Evolutionary conservation across 2,797 vertebrate species (phyloP), one percentile per base, ranked within the genome.

Genomic region (Okamejei kenojei): DNA sequence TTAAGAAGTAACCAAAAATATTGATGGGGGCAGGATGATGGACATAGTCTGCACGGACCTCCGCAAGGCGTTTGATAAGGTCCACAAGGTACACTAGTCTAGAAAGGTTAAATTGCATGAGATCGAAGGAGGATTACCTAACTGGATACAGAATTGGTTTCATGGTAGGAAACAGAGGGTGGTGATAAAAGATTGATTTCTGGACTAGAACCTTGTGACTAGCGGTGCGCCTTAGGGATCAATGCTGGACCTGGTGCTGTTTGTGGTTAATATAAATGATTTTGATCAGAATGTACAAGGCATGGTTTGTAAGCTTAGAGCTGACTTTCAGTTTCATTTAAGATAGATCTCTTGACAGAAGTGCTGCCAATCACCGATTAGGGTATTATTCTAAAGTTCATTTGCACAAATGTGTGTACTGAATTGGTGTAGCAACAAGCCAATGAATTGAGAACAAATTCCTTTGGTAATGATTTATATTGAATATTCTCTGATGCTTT

Each of bases 391-490:
- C 38, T 73, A 35, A 74, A 74, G 73, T 38, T 21, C 35, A 74
- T 74, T 91, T 73, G 35, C 65, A 74, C 45, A 91, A 23, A 74
- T 10, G 38, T 74, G 68, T 45, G 90, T 29, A 7, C 68, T 54
- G 32, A 35, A 74, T 29, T 19, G 26, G 32, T 71, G 19, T 74
- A 91, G 74, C 6, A 32, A 54, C 38, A 73, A 54, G 68, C 21
- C 90, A 91, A 10, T 74, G 90, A 91, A 91, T 91, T 88, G 61
- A 35, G 84, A 68, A 68, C 84, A 88, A 88, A 88, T 68, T 68
- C 63, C 63, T 88, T 61, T 86, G 26, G 61, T 86, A 86, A 86
- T 7, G 63, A 10, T n/a, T 86, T 86, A 65, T 86, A 86, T 61
- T 86, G 81, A 54, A 13, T 63, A 19, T 86, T 86, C 7, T 29